Base-by-base conservation (phyloP, 1,140 invertebrate genomes). In the Bombus breviceps region DNA sequence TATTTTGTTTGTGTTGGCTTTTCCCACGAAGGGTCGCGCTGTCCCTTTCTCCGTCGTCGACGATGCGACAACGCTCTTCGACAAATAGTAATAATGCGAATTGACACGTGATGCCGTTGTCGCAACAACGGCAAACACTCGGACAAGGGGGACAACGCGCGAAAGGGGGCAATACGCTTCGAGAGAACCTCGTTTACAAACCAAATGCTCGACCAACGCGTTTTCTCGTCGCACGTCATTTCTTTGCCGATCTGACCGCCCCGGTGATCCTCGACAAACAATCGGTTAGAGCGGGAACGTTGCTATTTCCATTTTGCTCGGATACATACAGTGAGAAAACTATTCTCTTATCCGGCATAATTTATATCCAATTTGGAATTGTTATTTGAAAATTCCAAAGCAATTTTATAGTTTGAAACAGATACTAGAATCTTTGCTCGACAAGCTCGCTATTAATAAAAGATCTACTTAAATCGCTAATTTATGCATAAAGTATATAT, bases 11-110 rank as follows among this genome's bases (percentile, higher is more conserved):
- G 93, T 91, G 90, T 93, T 93, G 92, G 92, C 93, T 92, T 94
- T 95, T 95, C 95, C 95, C 95, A 95, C 94, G 93, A 85, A 93
- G 91, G 91, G 89, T 85, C 18, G 37, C 37, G 43, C 41, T 86
- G 66, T 64, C 86, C 78, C 64, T 83, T 76, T 57, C 39, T 57
- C 37, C 66, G 62, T 41, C 57, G 82, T 62, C 90, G 81, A 83
- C 64, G 85, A 72, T 43, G 74, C 76, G 84, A 83, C 89, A 77
- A 69, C 82, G 90, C 90, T 91, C 92, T 92, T 94, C 88, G 88
- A 94, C 91, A 95, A 95, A 95, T 94, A 95, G 94, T 93, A 95
- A 95, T 95, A 95, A 95, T 94, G 93, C 93, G 91, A 94, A 95
- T 93, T 92, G 94, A 94, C 94, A 95, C 94, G 94, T 94, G 94